Conservation (phyloP, 2,888 invertebrate genomes). For the Iselma pallidipennis region DNA sequence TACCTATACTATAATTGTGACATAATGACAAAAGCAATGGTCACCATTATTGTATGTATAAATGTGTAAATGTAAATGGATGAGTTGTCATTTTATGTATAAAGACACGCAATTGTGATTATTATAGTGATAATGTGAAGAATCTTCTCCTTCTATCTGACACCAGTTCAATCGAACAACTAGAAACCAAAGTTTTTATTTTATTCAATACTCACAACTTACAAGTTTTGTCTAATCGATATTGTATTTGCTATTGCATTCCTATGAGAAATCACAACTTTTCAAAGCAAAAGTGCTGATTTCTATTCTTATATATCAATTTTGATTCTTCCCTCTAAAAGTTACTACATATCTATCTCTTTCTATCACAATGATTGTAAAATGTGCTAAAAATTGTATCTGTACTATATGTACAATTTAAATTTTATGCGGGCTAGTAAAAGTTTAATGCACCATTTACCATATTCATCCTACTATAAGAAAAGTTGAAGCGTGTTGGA, state of each 20-base stretch:
- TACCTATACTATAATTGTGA: not conserved
- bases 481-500: slow-evolving; percentile 36
- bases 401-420: not conserved
- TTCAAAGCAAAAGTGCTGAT: no score
- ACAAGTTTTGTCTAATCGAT: no score
- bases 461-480: slow-evolving; percentile 36
- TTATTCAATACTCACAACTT: no score
- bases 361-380: no score
- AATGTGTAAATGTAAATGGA: not conserved
- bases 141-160: not conserved
- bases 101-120: not conserved
- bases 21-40: not conserved
- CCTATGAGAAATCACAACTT: no score
- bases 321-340: no score
- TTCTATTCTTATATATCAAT: no score
- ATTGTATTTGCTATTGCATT: no score
- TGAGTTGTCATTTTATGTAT: not conserved
- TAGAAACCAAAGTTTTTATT: no score
- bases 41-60: not conserved
- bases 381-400: no score
- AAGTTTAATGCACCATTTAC: slow-evolving; percentile 33
- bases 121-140: not conserved
- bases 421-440: slow-evolving; percentile 12
- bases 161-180: not conserved
- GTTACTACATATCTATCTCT: no score